Conservation (phyloP, 2,797 vertebrate species). For the Gallinago solitaria region DNA sequence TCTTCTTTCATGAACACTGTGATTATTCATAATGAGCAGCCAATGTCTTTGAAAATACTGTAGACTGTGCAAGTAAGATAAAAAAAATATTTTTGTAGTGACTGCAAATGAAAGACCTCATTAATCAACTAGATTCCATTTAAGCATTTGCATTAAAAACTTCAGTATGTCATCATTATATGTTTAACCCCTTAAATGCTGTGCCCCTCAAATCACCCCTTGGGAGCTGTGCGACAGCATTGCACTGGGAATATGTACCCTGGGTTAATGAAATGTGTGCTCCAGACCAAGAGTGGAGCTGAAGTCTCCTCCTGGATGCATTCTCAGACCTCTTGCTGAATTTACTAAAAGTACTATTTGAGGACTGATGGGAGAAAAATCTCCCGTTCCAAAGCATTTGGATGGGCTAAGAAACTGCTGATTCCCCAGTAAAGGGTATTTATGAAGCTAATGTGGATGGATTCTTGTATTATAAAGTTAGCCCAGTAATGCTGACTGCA, state of each 20-base stretch:
- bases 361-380: not conserved
- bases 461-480: not conserved
- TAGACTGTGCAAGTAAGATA: conserved; percentile 61
- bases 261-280: not conserved
- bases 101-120: conserved; percentile 73
- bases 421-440: not conserved
- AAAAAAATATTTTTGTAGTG: conserved; percentile 64
- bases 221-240: not conserved
- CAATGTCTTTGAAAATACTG: conserved; percentile 71
- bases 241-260: too few relatives aligned
- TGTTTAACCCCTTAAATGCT: not conserved
- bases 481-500: not conserved
- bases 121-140: conserved; percentile 74
- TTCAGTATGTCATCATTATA: conserved; percentile 25
- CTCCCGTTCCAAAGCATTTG: not conserved
- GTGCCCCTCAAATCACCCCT: not conserved
- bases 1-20: conserved; percentile 65
- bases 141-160: conserved; percentile 61
- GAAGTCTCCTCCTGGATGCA: not conserved
- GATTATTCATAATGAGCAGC: conserved; percentile 78
- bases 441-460: not conserved
- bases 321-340: fast-evolving
- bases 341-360: not conserved
- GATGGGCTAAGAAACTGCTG: not conserved
- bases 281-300: not conserved